Base-by-base conservation (phyloP, 2,888 invertebrate species). In the Euclidia mi region DNA sequence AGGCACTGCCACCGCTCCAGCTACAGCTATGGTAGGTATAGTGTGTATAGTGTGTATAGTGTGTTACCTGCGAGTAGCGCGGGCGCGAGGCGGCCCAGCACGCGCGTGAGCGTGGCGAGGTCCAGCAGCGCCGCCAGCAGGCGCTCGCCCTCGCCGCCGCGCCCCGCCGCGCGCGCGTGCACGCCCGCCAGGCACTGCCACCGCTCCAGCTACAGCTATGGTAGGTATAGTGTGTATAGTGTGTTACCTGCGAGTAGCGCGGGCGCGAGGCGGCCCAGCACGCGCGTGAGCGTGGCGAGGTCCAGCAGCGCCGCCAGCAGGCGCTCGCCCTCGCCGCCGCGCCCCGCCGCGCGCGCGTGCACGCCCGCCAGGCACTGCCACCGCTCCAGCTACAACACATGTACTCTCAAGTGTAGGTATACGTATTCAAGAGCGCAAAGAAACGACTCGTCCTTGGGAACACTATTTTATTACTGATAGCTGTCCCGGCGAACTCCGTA, bases 281-380 rank as follows among this genome's bases (percentile, higher is more conserved):
- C 85, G 25, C 94, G 83, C 10, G 94, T 94, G 58, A 95, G 86
- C 15, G 94, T 93, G 58, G 93, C 94, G 28, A 95, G 85, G 85
- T 95, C 95, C 0, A 93, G 85, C 69, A 94, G 81, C 62, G 94
- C 93, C 48, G 92, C 93, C 61, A 93, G 82, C 75, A 94, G 79
- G 0, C 93, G 85, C 71, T 93, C 93, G 31, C 78, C 81, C 68
- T 88, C 88, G 2, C 81, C 78, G 44, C 78, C 76, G 9, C 91
- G 85, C 1, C 79, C 78, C 29, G 86, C 85, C 28, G 90, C 89
- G 0, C 92, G 90, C 57, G 91, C 89, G 82, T 93, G 91, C 67
- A 94, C 94, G 2, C 90, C 94, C 63, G 87, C 92, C 58, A 94
- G 74, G 50, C 92, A 88, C 76, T 92, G 94, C 94, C 94, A 94